Base-by-base conservation (phyloP, 1,140 invertebrate species). In the Diuraphis noxia region DNA sequence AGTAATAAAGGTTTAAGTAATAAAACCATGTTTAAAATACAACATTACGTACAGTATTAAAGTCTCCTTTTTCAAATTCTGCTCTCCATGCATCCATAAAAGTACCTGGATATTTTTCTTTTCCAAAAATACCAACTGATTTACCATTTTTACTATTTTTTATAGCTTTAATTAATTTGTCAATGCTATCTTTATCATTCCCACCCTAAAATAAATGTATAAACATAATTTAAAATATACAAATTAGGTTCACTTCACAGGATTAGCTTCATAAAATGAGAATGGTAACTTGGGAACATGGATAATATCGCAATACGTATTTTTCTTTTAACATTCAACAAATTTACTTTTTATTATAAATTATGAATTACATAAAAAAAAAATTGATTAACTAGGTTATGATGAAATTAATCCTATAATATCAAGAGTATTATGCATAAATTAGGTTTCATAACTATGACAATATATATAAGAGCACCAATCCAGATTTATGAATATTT, bases 111-210 rank as follows among this genome's bases (percentile, higher is more conserved):
- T 98, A 99, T 92, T 97, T 98, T 94, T 99, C 99, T 95, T 99
- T 99, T 0, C 95, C 94, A 94, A 99, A 99, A 25, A 98, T 96
- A n/a, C 99, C 99, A 79, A 99, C 93, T 10, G 95, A 96, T 95
- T 98, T 98, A 21, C 98, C 98, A 92, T 97, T 96, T 94, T 97
- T 98, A 92, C 98, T 98, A 92, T 96, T 95, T 94, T 97, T 97
- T 88, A 99, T 97, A 38, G 96, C 96, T 92, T 96, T 95, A 87
- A 99, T 95, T 4, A 99, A 94, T 94, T 98, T 98, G 91, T 95
- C 95, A 94, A 98, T 99, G 94, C 99, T 99, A 36, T 96, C 96
- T 94, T 98, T 97, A 94, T 99, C 98, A 94, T 99, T 99, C 93
- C 99, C 98, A 93, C 95, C 96, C 97, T 98, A 25, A 92, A 86